phyloP scores from a whole-genome alignment of 2,888 invertebrate species.

The Sinopyrophorus schimmeli region DNA sequence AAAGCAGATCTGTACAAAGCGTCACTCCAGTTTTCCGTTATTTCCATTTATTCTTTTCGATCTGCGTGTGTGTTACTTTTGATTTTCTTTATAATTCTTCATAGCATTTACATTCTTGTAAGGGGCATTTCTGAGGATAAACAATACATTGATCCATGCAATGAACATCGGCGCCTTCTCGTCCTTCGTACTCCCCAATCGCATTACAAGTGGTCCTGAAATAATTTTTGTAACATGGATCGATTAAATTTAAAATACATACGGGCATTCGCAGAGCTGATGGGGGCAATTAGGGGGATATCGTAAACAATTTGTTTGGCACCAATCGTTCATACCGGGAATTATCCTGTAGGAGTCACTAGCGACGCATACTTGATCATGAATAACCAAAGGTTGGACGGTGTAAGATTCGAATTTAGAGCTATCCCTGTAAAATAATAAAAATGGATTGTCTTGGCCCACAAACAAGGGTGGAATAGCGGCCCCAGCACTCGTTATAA shows the following conservation, averaged over 20 bases:
- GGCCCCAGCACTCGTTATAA: slow-evolving; percentile 77
- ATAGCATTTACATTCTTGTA: slow-evolving; percentile 24
- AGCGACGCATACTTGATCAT: slow-evolving; percentile 80
- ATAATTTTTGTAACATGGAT: slow-evolving; percentile 2
- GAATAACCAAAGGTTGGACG: slow-evolving; percentile 74
- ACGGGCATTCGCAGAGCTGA: slow-evolving; percentile 80
- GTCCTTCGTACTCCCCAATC: slow-evolving; percentile 72
- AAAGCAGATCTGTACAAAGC: slow-evolving; percentile 19
- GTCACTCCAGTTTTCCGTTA: slow-evolving; percentile 13
- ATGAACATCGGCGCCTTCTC: slow-evolving; percentile 77
- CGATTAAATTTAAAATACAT: slow-evolving; percentile 56
- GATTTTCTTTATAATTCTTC: slow-evolving; percentile 16
- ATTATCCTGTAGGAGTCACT: slow-evolving; percentile 65
- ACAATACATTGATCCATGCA: slow-evolving; percentile 87
- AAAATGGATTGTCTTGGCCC: slow-evolving; percentile 70
- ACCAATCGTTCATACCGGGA: slow-evolving; percentile 82
- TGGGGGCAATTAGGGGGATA: slow-evolving; percentile 86
- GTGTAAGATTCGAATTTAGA: slow-evolving; percentile 64
- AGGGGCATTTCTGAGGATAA: slow-evolving; percentile 61
- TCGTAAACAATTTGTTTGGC: slow-evolving; percentile 81
- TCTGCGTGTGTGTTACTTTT: background rate
- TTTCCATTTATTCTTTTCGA: too few relatives aligned
- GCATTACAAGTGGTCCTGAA: slow-evolving; percentile 80
- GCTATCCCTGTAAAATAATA: slow-evolving; percentile 75
- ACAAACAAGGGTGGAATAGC: slow-evolving; percentile 73